A percentile compares a stretch with the other conserved stretches of the same genome.
These are phyloP conservation scores for Pelagia noctiluca DNA, from an alignment of 30 jellyfish, hydroid and myxozoan species.

Conservation along the genomic window DNA sequence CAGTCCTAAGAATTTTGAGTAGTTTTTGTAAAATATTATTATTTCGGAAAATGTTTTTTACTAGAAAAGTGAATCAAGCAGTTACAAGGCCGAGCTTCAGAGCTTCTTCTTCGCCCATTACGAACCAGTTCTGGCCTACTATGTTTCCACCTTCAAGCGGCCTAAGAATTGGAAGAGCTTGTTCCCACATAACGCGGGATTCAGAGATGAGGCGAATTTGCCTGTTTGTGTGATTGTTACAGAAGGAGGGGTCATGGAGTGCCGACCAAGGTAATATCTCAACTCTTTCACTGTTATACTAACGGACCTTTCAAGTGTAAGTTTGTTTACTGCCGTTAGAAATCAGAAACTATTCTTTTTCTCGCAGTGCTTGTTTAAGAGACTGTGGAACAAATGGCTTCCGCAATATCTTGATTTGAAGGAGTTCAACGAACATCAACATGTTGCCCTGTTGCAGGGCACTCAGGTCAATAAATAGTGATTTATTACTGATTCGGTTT, in stretches of 20 bases:
- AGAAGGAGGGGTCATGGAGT: conserved; percentile 83
- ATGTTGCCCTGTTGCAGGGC: not conserved
- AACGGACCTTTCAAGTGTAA: no score
- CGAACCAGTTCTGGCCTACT: conserved; percentile 69
- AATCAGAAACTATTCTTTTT: no score
- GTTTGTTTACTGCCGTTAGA: no score
- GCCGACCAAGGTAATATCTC: conserved; percentile 81
- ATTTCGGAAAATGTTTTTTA: no score
- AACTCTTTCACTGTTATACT: not conserved
- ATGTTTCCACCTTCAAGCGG: conserved; percentile 55
- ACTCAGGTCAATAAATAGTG: not conserved
- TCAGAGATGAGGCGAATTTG: conserved; percentile 57
- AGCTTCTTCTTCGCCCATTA: conserved; percentile 46
- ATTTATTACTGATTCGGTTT: no score
- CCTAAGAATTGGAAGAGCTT: conserved; percentile 73
- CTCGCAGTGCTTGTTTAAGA: no score
- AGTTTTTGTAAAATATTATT: no score
- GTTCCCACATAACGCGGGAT: conserved; percentile 85
- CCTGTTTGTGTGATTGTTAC: conserved; percentile 81
- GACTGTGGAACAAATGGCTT: no score
- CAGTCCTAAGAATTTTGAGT: no score
- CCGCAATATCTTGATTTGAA: no score
- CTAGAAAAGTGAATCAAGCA: conserved; percentile 36
- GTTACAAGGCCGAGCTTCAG: conserved; percentile 73
- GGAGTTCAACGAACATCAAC: no score